Percentiles rank a stretch among this genome's conserved stretches.
phyloP scores from a whole-genome alignment of 2,113 vertebrate species.

The Epinephelus moara region DNA sequence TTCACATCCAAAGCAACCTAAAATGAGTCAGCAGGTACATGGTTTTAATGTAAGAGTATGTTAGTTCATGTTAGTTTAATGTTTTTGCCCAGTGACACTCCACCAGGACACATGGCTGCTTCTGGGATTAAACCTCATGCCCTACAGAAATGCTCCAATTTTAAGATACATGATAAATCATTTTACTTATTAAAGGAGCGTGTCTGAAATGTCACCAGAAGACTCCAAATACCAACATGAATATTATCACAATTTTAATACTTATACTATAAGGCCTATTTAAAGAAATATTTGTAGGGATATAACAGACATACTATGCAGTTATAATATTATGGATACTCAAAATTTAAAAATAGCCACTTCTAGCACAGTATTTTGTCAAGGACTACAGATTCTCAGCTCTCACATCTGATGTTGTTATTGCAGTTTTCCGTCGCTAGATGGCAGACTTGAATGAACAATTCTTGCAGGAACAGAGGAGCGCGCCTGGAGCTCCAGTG shows the following conservation, averaged over 20 bases:
- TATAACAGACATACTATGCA: background rate
- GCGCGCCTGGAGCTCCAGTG: conserved; percentile 14
- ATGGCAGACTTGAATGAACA: conserved; percentile 79
- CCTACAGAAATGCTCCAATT: background rate
- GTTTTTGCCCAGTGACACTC: background rate
- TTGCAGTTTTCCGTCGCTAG: conserved; percentile 64
- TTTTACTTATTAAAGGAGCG: background rate
- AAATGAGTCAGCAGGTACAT: background rate
- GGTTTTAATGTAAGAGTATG: background rate
- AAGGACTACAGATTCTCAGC: background rate
- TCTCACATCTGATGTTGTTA: background rate
- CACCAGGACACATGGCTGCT: background rate
- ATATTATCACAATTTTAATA: background rate
- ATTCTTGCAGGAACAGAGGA: conserved; percentile 26
- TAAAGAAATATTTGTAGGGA: background rate
- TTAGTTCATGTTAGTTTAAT: background rate
- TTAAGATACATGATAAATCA: background rate
- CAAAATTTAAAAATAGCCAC: background rate
- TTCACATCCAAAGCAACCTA: background rate
- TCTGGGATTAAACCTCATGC: background rate
- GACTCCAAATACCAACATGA: background rate
- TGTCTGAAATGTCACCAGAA: background rate
- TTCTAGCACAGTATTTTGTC: background rate
- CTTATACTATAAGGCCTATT: no score
- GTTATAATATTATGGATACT: background rate